Conservation (phyloP, 1,140 invertebrate species). For the Asobara japonica region DNA sequence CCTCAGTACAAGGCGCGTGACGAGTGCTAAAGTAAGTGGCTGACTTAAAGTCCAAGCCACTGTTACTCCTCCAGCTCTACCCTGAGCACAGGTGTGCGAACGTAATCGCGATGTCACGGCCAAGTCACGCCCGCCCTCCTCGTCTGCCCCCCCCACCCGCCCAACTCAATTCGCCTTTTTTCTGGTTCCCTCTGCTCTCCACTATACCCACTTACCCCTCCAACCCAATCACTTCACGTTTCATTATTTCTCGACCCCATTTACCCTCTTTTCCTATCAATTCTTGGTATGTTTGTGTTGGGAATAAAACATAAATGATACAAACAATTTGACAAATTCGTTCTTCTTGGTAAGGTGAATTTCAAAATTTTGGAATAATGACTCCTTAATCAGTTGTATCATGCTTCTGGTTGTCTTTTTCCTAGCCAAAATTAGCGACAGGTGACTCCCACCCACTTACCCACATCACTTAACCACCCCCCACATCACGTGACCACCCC, state of each 20-base stretch:
- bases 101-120: conserved; percentile 64
- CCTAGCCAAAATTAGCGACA: too few species aligned
- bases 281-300: neutral
- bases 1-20: conserved; percentile 48
- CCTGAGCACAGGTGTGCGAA: conserved; percentile 58
- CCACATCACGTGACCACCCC: too few species aligned
- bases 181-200: conserved; percentile 20
- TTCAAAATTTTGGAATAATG: too few species aligned
- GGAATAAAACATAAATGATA: neutral
- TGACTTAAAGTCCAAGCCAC: conserved; percentile 42
- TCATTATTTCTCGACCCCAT: neutral
- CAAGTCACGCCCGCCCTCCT: conserved; percentile 50
- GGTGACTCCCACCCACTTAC: too few species aligned
- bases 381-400: too few species aligned
- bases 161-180: conserved; percentile 28
- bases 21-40: conserved; percentile 57
- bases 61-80: neutral
- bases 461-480: too few species aligned
- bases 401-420: too few species aligned
- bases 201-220: neutral
- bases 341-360: too few species aligned
- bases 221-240: neutral
- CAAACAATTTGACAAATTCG: neutral
- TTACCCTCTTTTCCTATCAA: neutral
- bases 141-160: too few species aligned